These are phyloP conservation scores for Adoxophyes honmai DNA, from an alignment of 1,140 invertebrate species.

Conservation along the genomic window DNA sequence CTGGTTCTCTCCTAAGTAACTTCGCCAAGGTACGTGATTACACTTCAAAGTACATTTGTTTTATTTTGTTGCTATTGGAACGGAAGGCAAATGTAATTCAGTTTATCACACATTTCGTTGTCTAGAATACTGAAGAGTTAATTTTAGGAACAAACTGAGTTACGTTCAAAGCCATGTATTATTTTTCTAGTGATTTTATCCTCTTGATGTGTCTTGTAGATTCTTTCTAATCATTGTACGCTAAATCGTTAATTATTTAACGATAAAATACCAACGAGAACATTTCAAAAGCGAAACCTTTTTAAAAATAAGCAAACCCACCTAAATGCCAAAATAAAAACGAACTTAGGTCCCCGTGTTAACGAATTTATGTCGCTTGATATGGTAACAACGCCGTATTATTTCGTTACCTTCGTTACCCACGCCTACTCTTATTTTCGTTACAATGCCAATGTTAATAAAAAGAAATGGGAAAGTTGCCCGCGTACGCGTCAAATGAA, in stretches of 20 bases:
- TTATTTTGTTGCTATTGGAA: slow-evolving; percentile 32
- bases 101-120: slow-evolving; percentile 31
- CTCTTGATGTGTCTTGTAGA: too few relatives aligned
- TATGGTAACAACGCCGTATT: not conserved
- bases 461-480: slow-evolving; percentile 73
- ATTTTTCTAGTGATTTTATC: too few relatives aligned
- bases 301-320: too few relatives aligned
- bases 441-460: slow-evolving; percentile 72
- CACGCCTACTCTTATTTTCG: slow-evolving; percentile 65
- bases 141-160: too few relatives aligned
- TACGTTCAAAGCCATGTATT: too few relatives aligned
- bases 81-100: slow-evolving; percentile 39
- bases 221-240: too few relatives aligned
- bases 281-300: too few relatives aligned
- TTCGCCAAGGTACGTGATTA: slow-evolving; percentile 47
- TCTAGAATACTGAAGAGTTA: slow-evolving; percentile 25
- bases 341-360: not conserved
- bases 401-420: slow-evolving; percentile 39
- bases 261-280: too few relatives aligned
- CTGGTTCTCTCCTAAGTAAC: slow-evolving; percentile 44
- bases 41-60: slow-evolving; percentile 41
- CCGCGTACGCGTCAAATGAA: slow-evolving; percentile 69
- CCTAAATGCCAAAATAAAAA: not conserved
- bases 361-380: not conserved
- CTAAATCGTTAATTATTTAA: too few relatives aligned